phyloP scores from a whole-genome alignment of 2,113 vertebrate species.

The Oriolus oriolus region DNA sequence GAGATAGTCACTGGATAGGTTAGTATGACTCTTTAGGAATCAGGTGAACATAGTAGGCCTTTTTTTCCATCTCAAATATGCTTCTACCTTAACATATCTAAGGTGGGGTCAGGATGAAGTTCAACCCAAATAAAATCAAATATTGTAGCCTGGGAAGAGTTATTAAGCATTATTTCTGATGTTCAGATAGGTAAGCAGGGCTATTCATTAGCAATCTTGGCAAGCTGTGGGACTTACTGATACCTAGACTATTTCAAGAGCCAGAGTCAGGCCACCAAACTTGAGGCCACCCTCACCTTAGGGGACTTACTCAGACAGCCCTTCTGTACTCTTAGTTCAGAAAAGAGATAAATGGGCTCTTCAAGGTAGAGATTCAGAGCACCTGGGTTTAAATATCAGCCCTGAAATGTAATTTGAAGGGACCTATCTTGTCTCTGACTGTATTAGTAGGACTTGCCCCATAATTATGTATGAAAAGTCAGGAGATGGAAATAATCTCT shows the following conservation, averaged over 20 bases:
- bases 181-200: neutral
- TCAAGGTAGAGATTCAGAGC: neutral
- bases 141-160: neutral
- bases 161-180: neutral
- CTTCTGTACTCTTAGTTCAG: neutral
- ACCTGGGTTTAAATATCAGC: neutral
- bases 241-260: neutral
- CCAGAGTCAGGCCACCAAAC: neutral
- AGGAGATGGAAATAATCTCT: neutral
- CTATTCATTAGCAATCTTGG: neutral
- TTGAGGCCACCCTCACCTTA: neutral
- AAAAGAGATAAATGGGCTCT: neutral
- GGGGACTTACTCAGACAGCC: neutral
- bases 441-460: neutral
- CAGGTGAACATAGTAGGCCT: neutral
- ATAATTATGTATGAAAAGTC: neutral
- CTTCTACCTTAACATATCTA: neutral
- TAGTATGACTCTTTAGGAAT: neutral
- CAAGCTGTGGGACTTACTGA: neutral
- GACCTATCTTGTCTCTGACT: neutral
- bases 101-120: neutral
- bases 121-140: neutral
- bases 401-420: neutral
- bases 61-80: neutral
- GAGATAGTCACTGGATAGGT: neutral